Percentiles rank a stretch among this genome's conserved stretches.
Conservation (phyloP, 2,888 invertebrate species). For the Pterostichus madidus region DNA sequence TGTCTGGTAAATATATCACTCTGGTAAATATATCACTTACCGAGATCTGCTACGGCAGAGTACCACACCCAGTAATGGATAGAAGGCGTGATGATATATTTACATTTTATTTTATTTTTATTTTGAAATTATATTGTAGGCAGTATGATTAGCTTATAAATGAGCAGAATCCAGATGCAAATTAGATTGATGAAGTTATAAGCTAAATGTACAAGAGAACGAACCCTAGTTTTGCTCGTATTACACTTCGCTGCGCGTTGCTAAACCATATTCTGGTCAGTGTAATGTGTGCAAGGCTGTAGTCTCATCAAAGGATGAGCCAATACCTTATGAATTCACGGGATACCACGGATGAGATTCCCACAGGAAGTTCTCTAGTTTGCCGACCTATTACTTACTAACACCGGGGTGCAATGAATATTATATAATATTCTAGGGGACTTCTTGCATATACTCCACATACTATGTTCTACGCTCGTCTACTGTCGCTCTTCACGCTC, state of each 20-base stretch:
- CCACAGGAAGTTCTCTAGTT: constrained; percentile 64
- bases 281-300: not conserved
- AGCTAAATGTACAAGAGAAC: constrained; percentile 1
- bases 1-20: too few relatives aligned
- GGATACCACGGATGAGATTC: constrained; percentile 47
- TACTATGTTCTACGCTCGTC: not conserved
- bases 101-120: too few relatives aligned
- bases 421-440: constrained; percentile 61
- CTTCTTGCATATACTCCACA: constrained; percentile 41
- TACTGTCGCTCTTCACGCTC: constrained; percentile 28
- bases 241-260: not conserved
- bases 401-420: constrained; percentile 64
- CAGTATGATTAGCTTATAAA: not conserved
- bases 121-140: too few relatives aligned
- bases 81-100: too few relatives aligned
- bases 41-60: too few relatives aligned
- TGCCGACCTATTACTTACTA: constrained; percentile 65
- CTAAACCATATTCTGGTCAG: constrained; percentile 49
- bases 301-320: constrained; percentile 59
- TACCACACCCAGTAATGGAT: too few relatives aligned
- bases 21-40: too few relatives aligned
- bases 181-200: constrained; percentile 7
- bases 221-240: not conserved
- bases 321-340: constrained; percentile 59
- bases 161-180: not conserved